phyloP scores from a whole-genome alignment of 2,797 vertebrate genomes.

The Sebastes taczanowskii region DNA sequence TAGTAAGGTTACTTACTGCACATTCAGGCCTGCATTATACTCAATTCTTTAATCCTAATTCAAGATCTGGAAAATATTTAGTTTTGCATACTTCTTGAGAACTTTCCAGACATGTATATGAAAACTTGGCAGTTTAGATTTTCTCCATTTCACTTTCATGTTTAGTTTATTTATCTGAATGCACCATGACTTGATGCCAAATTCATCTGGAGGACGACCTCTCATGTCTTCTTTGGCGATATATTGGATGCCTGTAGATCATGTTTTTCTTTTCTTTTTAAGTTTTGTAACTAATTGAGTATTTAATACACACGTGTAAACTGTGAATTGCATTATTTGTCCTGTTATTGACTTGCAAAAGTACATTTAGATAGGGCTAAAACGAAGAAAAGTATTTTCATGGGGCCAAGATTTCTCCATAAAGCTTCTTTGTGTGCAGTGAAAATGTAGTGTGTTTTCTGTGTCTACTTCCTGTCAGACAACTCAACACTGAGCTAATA shows the following conservation, averaged over 20 bases:
- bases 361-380: constrained; percentile 29
- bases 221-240: background rate
- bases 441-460: constrained; percentile 34
- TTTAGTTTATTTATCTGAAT: constrained; percentile 11
- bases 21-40: background rate
- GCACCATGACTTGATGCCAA: background rate
- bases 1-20: background rate
- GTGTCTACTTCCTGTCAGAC: constrained; percentile 5
- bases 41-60: background rate
- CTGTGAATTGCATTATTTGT: constrained; percentile 46
- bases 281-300: constrained; percentile 29
- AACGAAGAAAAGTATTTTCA: constrained; percentile 45
- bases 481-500: background rate
- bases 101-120: background rate
- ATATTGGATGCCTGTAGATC: constrained; percentile 6
- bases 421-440: constrained; percentile 60
- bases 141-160: background rate
- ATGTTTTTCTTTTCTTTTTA: background rate
- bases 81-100: background rate
- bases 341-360: constrained; percentile 30
- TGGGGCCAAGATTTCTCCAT: constrained; percentile 77
- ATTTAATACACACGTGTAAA: constrained; percentile 32
- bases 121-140: background rate
- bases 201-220: background rate
- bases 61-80: background rate